Percentiles rank a stretch among this genome's conserved stretches.
phyloP scores from a whole-genome alignment of 2,888 invertebrate species.

The Tenthredo scrophulariae region DNA sequence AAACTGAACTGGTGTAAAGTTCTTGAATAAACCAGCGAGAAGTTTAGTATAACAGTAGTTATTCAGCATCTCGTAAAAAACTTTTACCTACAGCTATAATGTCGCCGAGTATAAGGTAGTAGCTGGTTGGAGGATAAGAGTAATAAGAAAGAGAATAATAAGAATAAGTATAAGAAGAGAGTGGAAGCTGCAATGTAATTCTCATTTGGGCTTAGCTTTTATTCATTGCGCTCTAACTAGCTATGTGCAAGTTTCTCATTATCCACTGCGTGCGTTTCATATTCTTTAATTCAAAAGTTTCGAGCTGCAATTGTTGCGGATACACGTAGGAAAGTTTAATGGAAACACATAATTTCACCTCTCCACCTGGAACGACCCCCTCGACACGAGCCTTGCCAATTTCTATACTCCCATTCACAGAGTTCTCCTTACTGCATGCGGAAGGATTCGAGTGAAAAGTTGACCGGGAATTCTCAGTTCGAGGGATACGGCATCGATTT shows the following conservation, averaged over 20 bases:
- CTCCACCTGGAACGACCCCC: not conserved
- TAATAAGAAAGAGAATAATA: not conserved
- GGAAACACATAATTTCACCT: not conserved
- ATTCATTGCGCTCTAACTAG: slow-evolving; percentile 56
- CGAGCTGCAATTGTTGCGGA: slow-evolving; percentile 6
- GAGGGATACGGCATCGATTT: slow-evolving; percentile 98
- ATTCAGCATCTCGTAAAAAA: slow-evolving; percentile 51
- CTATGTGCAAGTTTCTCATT: slow-evolving; percentile 54
- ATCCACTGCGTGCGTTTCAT: slow-evolving; percentile 20
- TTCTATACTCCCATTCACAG: slow-evolving; percentile 79
- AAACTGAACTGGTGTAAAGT: slow-evolving; percentile 65
- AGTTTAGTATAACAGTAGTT: slow-evolving; percentile 54
- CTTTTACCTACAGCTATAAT: slow-evolving; percentile 53
- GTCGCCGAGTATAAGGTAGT: slow-evolving; percentile 35
- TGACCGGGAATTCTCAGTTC: slow-evolving; percentile 94
- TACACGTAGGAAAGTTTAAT: slow-evolving; percentile 3
- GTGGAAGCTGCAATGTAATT: slow-evolving; percentile 44
- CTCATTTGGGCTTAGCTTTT: slow-evolving; percentile 53
- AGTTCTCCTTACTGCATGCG: slow-evolving; percentile 98
- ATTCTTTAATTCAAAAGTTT: slow-evolving; percentile 30
- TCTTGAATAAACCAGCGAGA: slow-evolving; percentile 54
- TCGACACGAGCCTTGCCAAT: not conserved
- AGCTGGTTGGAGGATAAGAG: not conserved
- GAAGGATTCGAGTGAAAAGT: slow-evolving; percentile 90
- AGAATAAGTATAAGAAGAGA: slow-evolving; percentile 24